Evolutionary conservation across 2,797 vertebrate species (phyloP).

Genomic region (Tinamus major): DNA sequence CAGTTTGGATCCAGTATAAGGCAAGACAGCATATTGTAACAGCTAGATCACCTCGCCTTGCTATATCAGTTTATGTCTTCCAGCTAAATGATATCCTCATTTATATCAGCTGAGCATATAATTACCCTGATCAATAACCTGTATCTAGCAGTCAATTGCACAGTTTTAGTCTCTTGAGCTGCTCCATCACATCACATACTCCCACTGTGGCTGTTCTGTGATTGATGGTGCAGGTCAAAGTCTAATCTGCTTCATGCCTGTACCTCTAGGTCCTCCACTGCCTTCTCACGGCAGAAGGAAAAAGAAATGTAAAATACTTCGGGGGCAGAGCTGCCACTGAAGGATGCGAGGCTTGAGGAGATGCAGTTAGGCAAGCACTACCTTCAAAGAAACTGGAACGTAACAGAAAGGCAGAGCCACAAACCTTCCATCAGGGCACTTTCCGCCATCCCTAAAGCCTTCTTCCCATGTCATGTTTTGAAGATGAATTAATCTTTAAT

Average conservation of each 20-base stretch:
- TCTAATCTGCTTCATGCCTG: not conserved
- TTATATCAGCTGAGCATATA: not conserved
- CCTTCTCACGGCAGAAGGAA: not conserved
- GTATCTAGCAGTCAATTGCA: not conserved
- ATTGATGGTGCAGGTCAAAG: not conserved
- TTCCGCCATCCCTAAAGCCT: constrained; percentile 20
- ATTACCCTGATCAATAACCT: not conserved
- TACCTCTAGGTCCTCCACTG: not conserved
- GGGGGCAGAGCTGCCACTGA: not conserved
- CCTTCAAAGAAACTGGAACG: not conserved
- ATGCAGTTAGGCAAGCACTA: not conserved
- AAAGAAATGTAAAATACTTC: not conserved
- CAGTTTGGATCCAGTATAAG: not conserved
- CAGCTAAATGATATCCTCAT: not conserved
- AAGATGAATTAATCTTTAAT: constrained; percentile 83
- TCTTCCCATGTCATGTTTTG: constrained; percentile 70
- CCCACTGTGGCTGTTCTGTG: not conserved
- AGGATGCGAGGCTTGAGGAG: not conserved
- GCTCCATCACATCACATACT: not conserved
- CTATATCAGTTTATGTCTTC: not conserved
- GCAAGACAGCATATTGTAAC: not conserved
- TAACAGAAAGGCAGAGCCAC: constrained; percentile 68
- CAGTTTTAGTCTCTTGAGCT: not conserved
- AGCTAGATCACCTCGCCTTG: not conserved
- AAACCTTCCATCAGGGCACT: constrained; percentile 46